Conservation (phyloP, 2,797 vertebrate species). For the Ctenosaura bakeri region DNA sequence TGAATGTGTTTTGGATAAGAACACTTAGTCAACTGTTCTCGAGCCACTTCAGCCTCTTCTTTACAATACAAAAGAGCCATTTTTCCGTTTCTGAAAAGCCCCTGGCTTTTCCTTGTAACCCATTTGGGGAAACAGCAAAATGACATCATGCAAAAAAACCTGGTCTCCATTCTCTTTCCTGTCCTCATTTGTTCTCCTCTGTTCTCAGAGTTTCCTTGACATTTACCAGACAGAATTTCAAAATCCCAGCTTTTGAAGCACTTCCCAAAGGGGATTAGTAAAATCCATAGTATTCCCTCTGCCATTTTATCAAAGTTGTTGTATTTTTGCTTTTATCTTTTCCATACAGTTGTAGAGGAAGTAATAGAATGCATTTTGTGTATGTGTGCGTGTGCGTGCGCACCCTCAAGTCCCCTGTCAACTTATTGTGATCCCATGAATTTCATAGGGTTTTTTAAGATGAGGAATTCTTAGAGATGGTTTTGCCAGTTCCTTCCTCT, state of each 20-base stretch:
- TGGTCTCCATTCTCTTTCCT: constrained; percentile 22
- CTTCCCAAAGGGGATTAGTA: background rate
- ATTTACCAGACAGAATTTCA: background rate
- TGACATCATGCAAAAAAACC: constrained; percentile 17
- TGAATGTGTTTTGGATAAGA: constrained; percentile 10
- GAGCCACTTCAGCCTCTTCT: constrained; percentile 26
- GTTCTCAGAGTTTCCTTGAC: constrained; percentile 39
- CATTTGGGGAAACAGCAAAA: constrained; percentile 1
- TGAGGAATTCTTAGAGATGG: no score
- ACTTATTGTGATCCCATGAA: no score
- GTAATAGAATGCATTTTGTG: background rate
- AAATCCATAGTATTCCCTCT: background rate
- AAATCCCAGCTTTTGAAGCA: background rate
- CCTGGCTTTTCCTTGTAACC: constrained; percentile 30
- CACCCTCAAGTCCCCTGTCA: no score
- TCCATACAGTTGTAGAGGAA: background rate
- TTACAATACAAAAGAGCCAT: constrained; percentile 24
- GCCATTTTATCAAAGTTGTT: background rate
- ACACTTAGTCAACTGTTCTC: constrained; percentile 21
- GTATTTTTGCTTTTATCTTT: background rate
- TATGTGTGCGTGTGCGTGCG: no score
- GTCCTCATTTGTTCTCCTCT: background rate
- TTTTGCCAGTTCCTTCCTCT: no score
- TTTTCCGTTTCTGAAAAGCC: constrained; percentile 44
- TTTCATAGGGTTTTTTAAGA: no score